These are phyloP conservation scores for Polydesmus complanatus DNA, from an alignment of 2,888 invertebrate genomes.

Conservation along the genomic window DNA sequence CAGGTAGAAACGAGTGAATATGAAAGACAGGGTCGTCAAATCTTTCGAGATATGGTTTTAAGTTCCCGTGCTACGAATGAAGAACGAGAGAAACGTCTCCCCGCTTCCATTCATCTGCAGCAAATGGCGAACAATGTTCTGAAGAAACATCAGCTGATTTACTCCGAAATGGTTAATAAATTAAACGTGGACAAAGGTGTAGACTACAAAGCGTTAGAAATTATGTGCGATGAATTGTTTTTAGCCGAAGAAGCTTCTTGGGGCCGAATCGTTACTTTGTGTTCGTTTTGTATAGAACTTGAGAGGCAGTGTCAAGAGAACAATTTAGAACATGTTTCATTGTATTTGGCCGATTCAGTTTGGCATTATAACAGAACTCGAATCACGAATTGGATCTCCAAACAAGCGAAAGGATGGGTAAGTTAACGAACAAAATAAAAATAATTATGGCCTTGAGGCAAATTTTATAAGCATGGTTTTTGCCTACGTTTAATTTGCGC, in stretches of 20 bases:
- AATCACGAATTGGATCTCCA: neutral
- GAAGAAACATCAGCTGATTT: neutral
- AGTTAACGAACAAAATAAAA: too few species aligned
- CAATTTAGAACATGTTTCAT: neutral
- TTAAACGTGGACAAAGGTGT: neutral
- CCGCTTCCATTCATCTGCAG: neutral
- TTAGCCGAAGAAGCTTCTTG: neutral
- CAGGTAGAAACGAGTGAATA: neutral
- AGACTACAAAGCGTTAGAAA: neutral
- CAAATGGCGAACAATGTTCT: neutral
- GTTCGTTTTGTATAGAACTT: neutral
- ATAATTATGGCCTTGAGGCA: too few species aligned
- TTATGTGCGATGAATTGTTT: neutral
- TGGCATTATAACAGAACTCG: neutral
- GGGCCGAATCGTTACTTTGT: neutral
- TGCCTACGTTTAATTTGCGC: too few species aligned
- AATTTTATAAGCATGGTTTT: too few species aligned
- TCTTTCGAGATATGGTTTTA: neutral
- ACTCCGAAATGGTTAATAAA: neutral
- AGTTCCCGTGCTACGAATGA: neutral
- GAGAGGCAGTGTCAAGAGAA: neutral
- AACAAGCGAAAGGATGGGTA: neutral
- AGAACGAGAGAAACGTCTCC: neutral
- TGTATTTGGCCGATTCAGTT: neutral
- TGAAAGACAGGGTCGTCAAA: neutral